phyloP scores from a whole-genome alignment of 2,113 vertebrate genomes.

The Ailuropoda melanoleuca region DNA sequence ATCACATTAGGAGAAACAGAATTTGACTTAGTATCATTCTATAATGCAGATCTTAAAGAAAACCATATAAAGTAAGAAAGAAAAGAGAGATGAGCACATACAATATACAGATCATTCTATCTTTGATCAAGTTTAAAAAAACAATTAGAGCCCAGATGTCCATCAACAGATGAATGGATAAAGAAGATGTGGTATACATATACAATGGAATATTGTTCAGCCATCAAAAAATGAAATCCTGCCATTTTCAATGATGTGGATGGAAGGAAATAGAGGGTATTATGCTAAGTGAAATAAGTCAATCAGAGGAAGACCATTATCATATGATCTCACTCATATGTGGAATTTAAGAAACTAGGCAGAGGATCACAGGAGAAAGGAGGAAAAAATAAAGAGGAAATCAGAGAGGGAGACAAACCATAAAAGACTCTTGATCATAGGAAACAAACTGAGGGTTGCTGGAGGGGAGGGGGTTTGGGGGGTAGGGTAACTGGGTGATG shows the following conservation, averaged over 20 bases:
- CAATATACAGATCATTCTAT: background rate
- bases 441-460: background rate
- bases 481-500: background rate
- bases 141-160: background rate
- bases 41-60: background rate
- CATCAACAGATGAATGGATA: background rate
- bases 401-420: background rate
- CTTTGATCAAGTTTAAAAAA: background rate
- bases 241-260: background rate
- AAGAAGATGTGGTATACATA: background rate
- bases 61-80: background rate
- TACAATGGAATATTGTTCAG: background rate
- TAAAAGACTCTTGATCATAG: background rate
- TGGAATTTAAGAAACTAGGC: background rate
- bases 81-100: background rate
- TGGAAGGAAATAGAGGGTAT: background rate
- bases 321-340: background rate
- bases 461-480: too few relatives aligned
- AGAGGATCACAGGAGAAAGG: background rate
- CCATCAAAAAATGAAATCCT: background rate
- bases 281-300: background rate
- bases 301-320: background rate
- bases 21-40: background rate
- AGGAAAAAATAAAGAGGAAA: background rate
- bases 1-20: background rate